Evolutionary conservation across 1,140 invertebrate genomes (phyloP).

Genomic region (Xylocopa sonorina): DNA sequence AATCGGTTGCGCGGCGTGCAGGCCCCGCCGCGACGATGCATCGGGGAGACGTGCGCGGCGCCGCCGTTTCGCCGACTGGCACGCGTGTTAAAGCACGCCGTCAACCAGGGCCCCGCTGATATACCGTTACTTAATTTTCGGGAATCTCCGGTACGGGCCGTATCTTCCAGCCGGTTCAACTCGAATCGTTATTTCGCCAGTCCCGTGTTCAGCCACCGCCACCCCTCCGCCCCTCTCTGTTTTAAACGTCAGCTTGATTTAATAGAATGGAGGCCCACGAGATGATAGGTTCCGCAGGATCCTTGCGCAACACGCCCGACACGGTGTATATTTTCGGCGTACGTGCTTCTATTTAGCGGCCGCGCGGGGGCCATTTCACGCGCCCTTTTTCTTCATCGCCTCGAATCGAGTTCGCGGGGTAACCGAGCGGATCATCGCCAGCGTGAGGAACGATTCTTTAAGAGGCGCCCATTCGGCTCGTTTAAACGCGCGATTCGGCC

Average conservation of each 20-base stretch:
- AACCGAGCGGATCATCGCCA: no score
- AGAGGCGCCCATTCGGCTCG: no score
- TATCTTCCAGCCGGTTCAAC: not conserved
- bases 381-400: no score
- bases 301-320: not conserved
- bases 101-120: not conserved
- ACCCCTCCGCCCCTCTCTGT: not conserved
- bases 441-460: no score
- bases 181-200: not conserved
- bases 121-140: slow-evolving; percentile 40
- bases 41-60: no score
- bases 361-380: no score
- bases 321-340: slow-evolving; percentile 10
- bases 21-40: no score
- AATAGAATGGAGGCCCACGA: slow-evolving; percentile 18
- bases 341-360: slow-evolving; percentile 14
- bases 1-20: slow-evolving; percentile 45
- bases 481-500: no score
- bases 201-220: no score
- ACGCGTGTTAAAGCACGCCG: slow-evolving; percentile 27
- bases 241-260: slow-evolving; percentile 34
- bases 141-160: slow-evolving; percentile 1
- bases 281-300: slow-evolving; percentile 12
- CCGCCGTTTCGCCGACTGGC: slow-evolving; percentile 20
- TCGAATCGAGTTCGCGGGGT: no score